A percentile compares a stretch with the other conserved stretches of the same genome.
Conservation (phyloP, 2,113 vertebrate species). For the Catharus bicknelli region DNA sequence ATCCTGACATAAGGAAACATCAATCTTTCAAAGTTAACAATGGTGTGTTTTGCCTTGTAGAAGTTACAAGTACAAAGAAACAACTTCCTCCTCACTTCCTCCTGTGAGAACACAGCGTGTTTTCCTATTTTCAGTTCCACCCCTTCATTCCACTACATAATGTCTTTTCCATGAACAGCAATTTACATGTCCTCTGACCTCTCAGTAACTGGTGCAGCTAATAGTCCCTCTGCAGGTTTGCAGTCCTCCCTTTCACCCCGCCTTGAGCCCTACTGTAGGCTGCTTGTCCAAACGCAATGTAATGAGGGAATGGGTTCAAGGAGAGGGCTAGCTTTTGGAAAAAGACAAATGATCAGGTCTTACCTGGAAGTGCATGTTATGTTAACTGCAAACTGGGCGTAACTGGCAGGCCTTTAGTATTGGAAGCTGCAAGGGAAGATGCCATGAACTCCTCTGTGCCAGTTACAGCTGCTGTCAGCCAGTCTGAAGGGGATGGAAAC, state of each 20-base stretch:
- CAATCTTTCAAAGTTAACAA: background rate
- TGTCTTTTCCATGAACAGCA: background rate
- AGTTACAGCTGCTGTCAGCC: background rate
- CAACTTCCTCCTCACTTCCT: slow-evolving; percentile 10
- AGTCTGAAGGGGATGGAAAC: background rate
- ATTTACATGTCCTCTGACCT: background rate
- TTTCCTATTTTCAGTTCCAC: slow-evolving; percentile 9
- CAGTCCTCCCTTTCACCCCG: background rate
- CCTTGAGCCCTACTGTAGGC: background rate
- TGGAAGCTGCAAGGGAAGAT: background rate
- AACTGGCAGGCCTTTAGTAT: background rate
- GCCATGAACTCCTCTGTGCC: background rate
- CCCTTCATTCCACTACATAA: background rate
- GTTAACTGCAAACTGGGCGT: background rate
- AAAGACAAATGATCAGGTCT: background rate
- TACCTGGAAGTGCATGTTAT: background rate
- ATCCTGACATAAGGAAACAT: background rate
- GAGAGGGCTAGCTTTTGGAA: background rate
- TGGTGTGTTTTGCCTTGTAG: background rate
- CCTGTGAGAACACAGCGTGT: background rate
- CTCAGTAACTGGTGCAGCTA: background rate
- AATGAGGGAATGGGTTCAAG: background rate
- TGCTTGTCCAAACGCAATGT: background rate
- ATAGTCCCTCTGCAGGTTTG: background rate
- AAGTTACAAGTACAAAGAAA: background rate